These are phyloP conservation scores for Drosophila helvetica DNA, from an alignment of 2,888 invertebrate species.

Conservation along the genomic window DNA sequence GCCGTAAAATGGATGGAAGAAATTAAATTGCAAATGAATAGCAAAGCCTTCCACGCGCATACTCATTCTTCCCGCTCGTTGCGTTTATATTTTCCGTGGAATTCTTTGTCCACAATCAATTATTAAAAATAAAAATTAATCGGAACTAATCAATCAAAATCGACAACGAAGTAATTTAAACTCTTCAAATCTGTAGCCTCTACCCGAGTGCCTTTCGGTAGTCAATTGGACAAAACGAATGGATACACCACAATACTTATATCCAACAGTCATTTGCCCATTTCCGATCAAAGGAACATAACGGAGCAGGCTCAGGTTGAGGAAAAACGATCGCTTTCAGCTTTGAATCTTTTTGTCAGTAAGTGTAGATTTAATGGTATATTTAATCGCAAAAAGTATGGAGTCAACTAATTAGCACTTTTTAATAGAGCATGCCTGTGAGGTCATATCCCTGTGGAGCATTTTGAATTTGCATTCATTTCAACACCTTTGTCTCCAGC, in stretches of 20 bases:
- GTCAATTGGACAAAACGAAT: conserved; percentile 65
- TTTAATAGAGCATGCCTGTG: conserved; percentile 88
- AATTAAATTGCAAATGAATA: no score
- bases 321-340: conserved; percentile 91
- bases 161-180: background rate
- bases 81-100: background rate
- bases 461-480: conserved; percentile 96
- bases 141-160: no score
- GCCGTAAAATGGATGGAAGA: no score
- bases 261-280: conserved; percentile 55
- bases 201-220: conserved; percentile 61
- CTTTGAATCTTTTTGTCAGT: conserved; percentile 89
- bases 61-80: no score
- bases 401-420: background rate
- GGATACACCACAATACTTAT: conserved; percentile 68
- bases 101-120: no score
- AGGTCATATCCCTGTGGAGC: conserved; percentile 96
- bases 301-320: conserved; percentile 85
- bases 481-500: conserved; percentile 89
- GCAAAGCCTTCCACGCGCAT: no score
- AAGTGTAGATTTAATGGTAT: conserved; percentile 59
- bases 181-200: conserved; percentile 52
- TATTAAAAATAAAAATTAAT: no score
- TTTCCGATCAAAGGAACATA: conserved; percentile 81
- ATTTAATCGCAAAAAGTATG: background rate